Conservation (phyloP, 2,797 vertebrate genomes). For the Enteromius anoplus region DNA sequence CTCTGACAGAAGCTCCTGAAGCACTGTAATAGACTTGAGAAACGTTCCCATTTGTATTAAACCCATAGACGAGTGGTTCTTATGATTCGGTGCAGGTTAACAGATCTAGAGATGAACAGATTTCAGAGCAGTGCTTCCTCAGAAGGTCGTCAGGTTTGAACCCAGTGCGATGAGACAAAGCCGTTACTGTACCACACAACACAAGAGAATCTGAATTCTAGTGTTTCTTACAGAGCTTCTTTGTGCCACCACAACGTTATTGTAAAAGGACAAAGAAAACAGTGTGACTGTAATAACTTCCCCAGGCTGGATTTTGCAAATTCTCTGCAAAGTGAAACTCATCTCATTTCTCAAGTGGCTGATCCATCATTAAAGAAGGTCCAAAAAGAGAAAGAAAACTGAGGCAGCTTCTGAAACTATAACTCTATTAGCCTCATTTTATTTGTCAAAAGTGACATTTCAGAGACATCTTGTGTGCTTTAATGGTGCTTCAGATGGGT, state of each 20-base stretch:
- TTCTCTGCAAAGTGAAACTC: constrained; percentile 71
- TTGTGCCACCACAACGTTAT: constrained; percentile 88
- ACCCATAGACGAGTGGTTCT: too few relatives aligned
- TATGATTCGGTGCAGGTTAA: not conserved
- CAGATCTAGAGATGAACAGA: not conserved
- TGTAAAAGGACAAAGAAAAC: constrained; percentile 81
- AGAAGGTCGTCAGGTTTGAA: constrained; percentile 56
- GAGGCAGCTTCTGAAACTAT: not conserved
- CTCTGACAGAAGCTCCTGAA: not conserved
- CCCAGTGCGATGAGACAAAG: constrained; percentile 77
- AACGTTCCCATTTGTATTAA: not conserved
- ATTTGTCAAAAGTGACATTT: not conserved
- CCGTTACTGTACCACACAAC: constrained; percentile 81
- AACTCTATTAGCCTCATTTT: not conserved
- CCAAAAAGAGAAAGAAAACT: not conserved
- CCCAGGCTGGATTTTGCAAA: constrained; percentile 78
- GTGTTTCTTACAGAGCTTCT: constrained; percentile 84
- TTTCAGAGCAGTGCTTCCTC: constrained; percentile 9
- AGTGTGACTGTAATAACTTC: constrained; percentile 83
- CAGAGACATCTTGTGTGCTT: not conserved
- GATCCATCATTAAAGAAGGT: not conserved
- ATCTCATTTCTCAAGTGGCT: constrained; percentile 66
- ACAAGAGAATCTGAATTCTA: constrained; percentile 89
- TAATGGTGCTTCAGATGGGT: not conserved
- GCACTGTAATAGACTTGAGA: not conserved